Conservation (phyloP, 1,140 invertebrate genomes). For the Ceratosolen solmsi region DNA sequence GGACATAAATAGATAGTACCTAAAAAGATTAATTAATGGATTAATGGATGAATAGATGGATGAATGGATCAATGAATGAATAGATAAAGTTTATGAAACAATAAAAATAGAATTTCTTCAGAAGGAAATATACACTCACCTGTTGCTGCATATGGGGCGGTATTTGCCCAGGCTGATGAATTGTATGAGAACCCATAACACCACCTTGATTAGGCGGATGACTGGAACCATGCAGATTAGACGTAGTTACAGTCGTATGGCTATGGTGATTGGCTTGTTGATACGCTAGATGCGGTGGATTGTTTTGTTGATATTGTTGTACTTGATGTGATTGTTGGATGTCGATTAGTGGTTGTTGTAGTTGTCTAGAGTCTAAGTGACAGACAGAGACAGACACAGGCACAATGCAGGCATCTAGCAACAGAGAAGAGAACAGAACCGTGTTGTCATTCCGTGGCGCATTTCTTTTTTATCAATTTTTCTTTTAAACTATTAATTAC, state of each 20-base stretch:
- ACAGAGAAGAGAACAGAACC: constrained; percentile 76
- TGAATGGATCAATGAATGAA: constrained; percentile 27
- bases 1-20: not conserved
- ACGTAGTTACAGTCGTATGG: constrained; percentile 73
- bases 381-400: constrained; percentile 76
- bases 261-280: constrained; percentile 75
- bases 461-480: constrained; percentile 58
- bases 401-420: constrained; percentile 77
- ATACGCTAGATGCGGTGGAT: constrained; percentile 75
- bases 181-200: constrained; percentile 68
- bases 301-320: constrained; percentile 74
- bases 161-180: constrained; percentile 70
- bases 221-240: constrained; percentile 71
- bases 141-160: constrained; percentile 73
- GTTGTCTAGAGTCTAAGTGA: constrained; percentile 75
- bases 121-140: constrained; percentile 69
- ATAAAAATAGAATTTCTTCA: constrained; percentile 25
- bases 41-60: no score
- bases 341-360: constrained; percentile 69
- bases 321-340: constrained; percentile 71
- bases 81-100: no score
- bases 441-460: constrained; percentile 72
- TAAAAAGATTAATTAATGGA: not conserved
- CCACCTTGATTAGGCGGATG: constrained; percentile 58
- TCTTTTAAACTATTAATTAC: constrained; percentile 29